phyloP scores from a whole-genome alignment of 2,888 invertebrate species.

The Dasypolia templi region DNA sequence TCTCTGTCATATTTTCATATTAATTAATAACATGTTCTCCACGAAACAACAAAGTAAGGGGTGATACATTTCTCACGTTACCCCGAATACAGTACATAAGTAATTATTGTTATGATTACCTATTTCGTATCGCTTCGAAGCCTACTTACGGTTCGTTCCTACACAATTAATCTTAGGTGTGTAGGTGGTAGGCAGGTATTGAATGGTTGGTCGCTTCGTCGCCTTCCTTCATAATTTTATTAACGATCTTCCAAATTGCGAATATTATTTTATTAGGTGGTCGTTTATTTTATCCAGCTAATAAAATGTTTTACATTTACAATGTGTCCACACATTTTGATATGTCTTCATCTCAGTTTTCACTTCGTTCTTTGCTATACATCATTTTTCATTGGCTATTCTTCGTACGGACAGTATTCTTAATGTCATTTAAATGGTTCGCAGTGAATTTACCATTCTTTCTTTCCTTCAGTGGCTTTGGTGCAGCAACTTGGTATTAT shows the following conservation, averaged over 20 bases:
- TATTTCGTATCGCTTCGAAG: constrained; percentile 3
- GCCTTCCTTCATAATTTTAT: constrained; percentile 51
- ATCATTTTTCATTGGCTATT: neutral
- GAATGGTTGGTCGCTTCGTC: constrained; percentile 48
- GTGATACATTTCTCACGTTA: constrained; percentile 36
- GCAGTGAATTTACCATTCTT: neutral
- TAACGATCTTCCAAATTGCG: constrained; percentile 46
- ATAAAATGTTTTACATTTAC: neutral
- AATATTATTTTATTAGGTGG: constrained; percentile 40
- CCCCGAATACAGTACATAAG: constrained; percentile 2
- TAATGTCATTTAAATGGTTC: too few species aligned
- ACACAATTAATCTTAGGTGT: constrained; percentile 52
- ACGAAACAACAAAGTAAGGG: neutral
- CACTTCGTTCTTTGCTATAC: neutral
- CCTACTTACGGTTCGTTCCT: constrained; percentile 18
- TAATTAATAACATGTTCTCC: constrained; percentile 13
- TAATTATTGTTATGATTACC: constrained; percentile 48
- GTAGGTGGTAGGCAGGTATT: constrained; percentile 37
- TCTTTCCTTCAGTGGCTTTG: neutral
- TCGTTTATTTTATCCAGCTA: constrained; percentile 15
- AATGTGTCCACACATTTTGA: neutral
- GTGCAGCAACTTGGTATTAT: neutral
- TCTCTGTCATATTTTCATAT: too few species aligned
- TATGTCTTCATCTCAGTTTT: neutral
- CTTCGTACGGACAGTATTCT: neutral